Base-by-base conservation (phyloP, 2,888 invertebrate species). In the Diarsia dahlii region DNA sequence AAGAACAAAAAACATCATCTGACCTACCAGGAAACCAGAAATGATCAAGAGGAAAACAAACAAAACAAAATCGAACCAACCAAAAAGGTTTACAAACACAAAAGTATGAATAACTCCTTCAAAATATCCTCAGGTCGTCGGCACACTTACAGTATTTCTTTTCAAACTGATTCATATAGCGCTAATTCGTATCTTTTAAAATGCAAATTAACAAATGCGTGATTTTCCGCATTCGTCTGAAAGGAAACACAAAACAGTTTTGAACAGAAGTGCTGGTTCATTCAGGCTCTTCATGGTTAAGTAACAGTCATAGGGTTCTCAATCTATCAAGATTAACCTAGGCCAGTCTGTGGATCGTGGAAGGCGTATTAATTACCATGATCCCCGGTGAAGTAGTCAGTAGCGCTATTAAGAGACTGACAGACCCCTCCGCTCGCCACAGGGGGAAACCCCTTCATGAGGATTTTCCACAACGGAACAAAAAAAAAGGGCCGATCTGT, bases 121-220 rank as follows among this genome's bases (percentile, higher is more conserved):
- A 71, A 71, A 60, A 71, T 0, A 63, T 68, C 74, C 20, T 67
- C 70, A 74, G 89, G 90, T 89, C 90, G 74, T 90, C 77, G 88
- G 82, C 87, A 90, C 76, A 91, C 77, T 85, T 91, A 84, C 65
- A 62, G 20, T 68, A 77, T 74, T 83, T 84, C 74, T 82, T 65
- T 67, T 72, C 67, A 58, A 77, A 85, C 64, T 88, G 88, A 89
- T 73, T 88, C 85, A 86, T 70, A 18, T 72, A 65, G 69, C 71
- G 87, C 84, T 87, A 89, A 89, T 90, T 88, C 67, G 84, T 76
- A 76, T 85, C 84, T 88, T 87, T 89, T 90, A 85, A 85, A 78
- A 90, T 91, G 90, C 81, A 89, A 91, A 91, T 89, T 85, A 87
- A 83, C 84, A 77, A 70, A 73, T 78, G 80, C 74, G 66, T 60